Percentiles rank a stretch among this genome's conserved stretches.
Conservation (phyloP, 2,797 vertebrate species). For the Melanotaenia parkinsoni region DNA sequence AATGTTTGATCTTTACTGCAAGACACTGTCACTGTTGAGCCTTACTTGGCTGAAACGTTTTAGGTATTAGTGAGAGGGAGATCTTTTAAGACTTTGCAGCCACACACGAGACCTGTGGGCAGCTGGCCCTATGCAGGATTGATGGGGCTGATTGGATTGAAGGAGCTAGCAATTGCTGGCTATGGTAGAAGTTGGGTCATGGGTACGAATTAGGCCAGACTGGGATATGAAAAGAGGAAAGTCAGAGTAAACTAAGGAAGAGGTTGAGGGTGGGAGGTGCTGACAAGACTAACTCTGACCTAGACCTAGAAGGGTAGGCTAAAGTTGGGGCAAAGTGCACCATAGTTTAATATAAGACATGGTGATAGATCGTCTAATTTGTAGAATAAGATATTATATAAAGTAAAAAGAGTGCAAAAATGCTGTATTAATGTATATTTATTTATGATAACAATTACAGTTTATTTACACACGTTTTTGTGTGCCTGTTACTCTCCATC, state of each 20-base stretch:
- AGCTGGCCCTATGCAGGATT: constrained; percentile 46
- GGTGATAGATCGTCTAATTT: constrained; percentile 1
- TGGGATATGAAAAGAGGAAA: constrained; percentile 2
- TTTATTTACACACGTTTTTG: not conserved
- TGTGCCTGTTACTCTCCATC: not conserved
- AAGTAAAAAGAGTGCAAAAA: not conserved
- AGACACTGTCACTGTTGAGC: constrained; percentile 38
- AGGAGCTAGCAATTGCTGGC: constrained; percentile 26
- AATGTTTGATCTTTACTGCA: constrained; percentile 52
- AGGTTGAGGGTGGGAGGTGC: not conserved
- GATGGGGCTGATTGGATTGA: constrained; percentile 63
- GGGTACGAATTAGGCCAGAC: constrained; percentile 1
- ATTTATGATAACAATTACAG: not conserved
- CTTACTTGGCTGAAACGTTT: constrained; percentile 53
- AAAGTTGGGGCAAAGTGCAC: not conserved
- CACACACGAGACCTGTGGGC: constrained; percentile 68
- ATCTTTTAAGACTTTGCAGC: constrained; percentile 74
- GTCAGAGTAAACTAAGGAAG: not conserved
- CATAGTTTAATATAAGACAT: not conserved
- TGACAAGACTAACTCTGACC: not conserved
- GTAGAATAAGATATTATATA: constrained; percentile 24
- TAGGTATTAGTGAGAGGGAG: constrained; percentile 67
- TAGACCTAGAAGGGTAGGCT: not conserved
- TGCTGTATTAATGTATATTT: not conserved
- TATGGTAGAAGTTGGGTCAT: constrained; percentile 1